Evolutionary conservation across 1,140 invertebrate species (phyloP), one percentile per base, ranked within the genome.

Genomic region (Augochlora pura): DNA sequence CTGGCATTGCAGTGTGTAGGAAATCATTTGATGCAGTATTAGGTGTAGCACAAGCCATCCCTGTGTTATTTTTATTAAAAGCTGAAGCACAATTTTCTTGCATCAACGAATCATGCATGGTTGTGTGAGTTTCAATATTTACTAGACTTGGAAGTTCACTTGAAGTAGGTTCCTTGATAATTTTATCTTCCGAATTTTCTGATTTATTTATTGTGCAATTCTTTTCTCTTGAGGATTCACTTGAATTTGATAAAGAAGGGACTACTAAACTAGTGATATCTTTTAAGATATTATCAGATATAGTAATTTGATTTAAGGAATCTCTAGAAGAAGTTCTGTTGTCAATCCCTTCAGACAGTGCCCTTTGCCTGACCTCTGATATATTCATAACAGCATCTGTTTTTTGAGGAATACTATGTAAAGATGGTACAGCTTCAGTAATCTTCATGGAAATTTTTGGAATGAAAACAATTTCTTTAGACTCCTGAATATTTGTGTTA

Each of bases 371-470:
- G 21, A 32, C 1, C 60, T 23, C 57, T 23, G 18, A 14, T 2
- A 18, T 8, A 71, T 63, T n/a, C 46, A 21, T 9, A 64, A 18
- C 7, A 66, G 16, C 3, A 39, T 46, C 27, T 4, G 72, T 23
- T 54, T 0, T 23, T 60, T 66, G 16, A 63, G 14, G 5, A 38
- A 54, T 68, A 18, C n/a, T 23, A 2, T 49, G 67, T n/a, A 54
- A 42, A 18, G 14, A 2, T n/a, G 52, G 14, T 42, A 79, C 23
- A 27, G 60, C 67, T 68, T 71, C 54, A 32, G 78, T 83, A 6
- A 82, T 59, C 60, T 85, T 76, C 77, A 83, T 79, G 8, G 72
- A 66, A 10, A 59, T 72, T n/a, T 81, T 76, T 27, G 63, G 16
- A 49, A 77, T 59, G 2, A 59, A 9, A 18, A 62, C 23, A 3